Evolutionary conservation across 2,888 invertebrate genomes (phyloP), one percentile per base, ranked within the genome.

Genomic region (Cephus pulcher): DNA sequence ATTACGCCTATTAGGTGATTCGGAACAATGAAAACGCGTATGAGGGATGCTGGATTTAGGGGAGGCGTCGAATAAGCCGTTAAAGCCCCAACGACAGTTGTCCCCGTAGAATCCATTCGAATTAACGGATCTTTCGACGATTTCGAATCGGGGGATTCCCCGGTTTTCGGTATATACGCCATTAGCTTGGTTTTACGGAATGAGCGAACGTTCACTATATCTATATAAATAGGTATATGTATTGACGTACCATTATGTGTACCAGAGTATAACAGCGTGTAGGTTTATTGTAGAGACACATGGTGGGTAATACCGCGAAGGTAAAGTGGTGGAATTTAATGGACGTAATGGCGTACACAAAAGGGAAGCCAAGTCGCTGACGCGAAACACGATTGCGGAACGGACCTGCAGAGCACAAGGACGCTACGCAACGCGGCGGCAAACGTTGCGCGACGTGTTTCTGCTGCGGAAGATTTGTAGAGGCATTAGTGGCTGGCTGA

Each of bases 1-100:
- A 81, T 80, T 81, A 80, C 76, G 80, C 73, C 80, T 78, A 78
- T 80, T 78, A 80, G 79, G 80, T 80, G 76, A 78, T 80, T 81
- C 77, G 80, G 76, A 33, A 74, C 73, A 71, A 73, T 71, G 74
- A 75, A 77, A 71, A 23, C 32, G 35, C 34, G 33, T 34, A 33
- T 68, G 69, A 35, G 40, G 23, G 69, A 68, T 33, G 12, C 69
- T 56, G 71, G 77, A 69, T 69, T 71, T 74, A 71, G 12, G 74
- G 56, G 56, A 78, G 68, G 73, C 76, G 33, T 73, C 74, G 76
- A 78, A 80, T 80, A 80, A 78, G 80, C 80, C 78, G 78, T 80
- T 80, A 78, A 80, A 80, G 74, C 80, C 76, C 78, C 70, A 75
- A 40, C 75, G 71, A 78, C 78, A 80, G 76, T 75, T 34, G 71